Evolutionary conservation across 1,140 invertebrate species (phyloP), one percentile per base, ranked within the genome.

Genomic region (Calephelis nemesis): DNA sequence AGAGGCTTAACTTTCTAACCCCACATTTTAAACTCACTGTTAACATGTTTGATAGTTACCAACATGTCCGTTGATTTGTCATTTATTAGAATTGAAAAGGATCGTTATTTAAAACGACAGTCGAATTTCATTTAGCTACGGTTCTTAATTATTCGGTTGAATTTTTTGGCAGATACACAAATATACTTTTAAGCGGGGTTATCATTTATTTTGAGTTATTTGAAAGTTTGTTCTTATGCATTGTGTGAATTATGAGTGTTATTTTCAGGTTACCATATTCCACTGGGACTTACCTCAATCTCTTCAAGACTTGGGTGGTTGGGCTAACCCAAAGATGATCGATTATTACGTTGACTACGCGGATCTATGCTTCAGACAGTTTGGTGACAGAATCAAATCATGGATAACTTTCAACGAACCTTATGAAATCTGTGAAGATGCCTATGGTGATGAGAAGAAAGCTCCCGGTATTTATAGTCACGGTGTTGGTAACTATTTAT

Each of bases 341-440:
- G 87, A 93, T 54, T 94, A 92, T 71, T 94, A 93, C 85, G 83
- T 85, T 63, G 93, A 93, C 67, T 94, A 93, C 75, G 81, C 92
- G 2, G 82, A 90, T 62, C 15, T 94, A n/a, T 90, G 92, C 70
- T 94, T 93, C 77, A 83, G 81, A 65, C 80, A 86, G 30, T 94
- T 93, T 74, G 93, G 93, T 45, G 91, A 92, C 74, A 90, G 85
- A 65, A 90, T 94, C 30, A 93, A 93, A 71, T 87, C 77, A 7
- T 94, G 93, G 93, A 92, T 93, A 40, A 94, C 93, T 0, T 88
- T 94, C 60, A 94, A 94, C 70, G 93, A 94, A 70, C 93, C 93
- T 10, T 92, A 89, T 58, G 88, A 92, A 80, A 93, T 92, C 52
- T 93, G 91, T 70, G 85, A 92, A 73, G 86, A 90, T 48, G 92